Conservation (phyloP, 2,113 vertebrate species). For the Strix uralensis region DNA sequence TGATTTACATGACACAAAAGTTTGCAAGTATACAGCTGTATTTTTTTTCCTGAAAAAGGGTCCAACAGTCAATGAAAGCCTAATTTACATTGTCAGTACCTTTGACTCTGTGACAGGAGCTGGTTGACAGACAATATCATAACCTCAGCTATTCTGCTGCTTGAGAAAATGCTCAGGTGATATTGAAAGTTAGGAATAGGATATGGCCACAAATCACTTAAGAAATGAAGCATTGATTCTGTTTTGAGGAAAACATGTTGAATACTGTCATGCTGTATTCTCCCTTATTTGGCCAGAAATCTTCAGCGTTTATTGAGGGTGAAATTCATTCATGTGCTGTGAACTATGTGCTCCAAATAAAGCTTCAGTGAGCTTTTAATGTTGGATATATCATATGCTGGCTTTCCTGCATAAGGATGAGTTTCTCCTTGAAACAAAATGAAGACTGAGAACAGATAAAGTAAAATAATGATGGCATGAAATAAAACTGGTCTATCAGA, state of each 20-base stretch:
- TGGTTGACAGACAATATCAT: not conserved
- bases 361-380: slow-evolving; percentile 8
- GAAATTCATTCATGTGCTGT: not conserved
- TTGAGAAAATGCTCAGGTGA: not conserved
- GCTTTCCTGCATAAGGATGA: not conserved
- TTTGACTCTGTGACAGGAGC: not conserved
- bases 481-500: slow-evolving; percentile 4
- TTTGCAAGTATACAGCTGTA: not conserved
- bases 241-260: not conserved
- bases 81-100: not conserved
- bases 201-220: not conserved
- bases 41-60: not conserved
- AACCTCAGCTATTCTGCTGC: not conserved
- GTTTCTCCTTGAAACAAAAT: slow-evolving; percentile 7
- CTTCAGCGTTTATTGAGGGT: not conserved
- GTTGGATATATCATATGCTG: not conserved
- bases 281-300: not conserved
- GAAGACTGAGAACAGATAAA: slow-evolving; percentile 2
- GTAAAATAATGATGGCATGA: not conserved
- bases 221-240: not conserved
- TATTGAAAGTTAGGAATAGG: not conserved
- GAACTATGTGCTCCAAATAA: not conserved
- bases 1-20: not conserved
- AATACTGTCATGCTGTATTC: not conserved
- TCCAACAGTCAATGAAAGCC: not conserved